Percentiles rank a stretch among this genome's conserved stretches.
phyloP scores from a whole-genome alignment of 2,113 vertebrate genomes.

The Crocuta crocuta region DNA sequence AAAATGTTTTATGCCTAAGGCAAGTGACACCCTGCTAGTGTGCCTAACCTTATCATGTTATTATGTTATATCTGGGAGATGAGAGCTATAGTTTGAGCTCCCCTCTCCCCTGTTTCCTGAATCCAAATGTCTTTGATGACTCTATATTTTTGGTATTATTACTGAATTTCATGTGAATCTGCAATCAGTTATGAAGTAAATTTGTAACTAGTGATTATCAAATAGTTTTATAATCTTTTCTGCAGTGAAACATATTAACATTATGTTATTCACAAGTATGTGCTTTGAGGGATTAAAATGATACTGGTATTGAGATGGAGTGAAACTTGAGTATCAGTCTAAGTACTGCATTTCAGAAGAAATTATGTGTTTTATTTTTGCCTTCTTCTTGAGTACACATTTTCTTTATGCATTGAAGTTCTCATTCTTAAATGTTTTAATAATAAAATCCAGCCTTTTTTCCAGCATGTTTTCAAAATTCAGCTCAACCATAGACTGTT shows the following conservation, averaged over 20 bases:
- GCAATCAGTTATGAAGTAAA: not conserved
- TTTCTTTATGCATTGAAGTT: not conserved
- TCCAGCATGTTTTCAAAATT: slow-evolving; percentile 9
- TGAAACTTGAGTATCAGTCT: slow-evolving; percentile 24
- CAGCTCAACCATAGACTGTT: slow-evolving; percentile 32
- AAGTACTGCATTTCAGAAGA: not conserved
- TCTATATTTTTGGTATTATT: not conserved
- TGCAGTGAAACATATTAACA: not conserved
- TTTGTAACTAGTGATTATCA: not conserved
- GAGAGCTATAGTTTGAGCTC: not conserved
- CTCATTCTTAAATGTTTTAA: slow-evolving; percentile 4
- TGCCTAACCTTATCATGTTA: not conserved
- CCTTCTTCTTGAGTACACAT: not conserved
- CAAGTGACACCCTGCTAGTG: not conserved
- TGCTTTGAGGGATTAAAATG: not conserved
- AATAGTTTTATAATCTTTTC: not conserved
- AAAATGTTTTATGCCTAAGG: not conserved
- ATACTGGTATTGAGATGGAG: not conserved
- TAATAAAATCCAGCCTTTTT: slow-evolving; percentile 1
- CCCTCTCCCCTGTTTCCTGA: not conserved
- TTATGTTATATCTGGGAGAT: not conserved
- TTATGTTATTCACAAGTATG: not conserved
- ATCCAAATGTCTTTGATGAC: not conserved
- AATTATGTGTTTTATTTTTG: not conserved
- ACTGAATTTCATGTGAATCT: not conserved